Evolutionary conservation across 1,140 invertebrate species (phyloP).

Genomic region (Delia radicum): DNA sequence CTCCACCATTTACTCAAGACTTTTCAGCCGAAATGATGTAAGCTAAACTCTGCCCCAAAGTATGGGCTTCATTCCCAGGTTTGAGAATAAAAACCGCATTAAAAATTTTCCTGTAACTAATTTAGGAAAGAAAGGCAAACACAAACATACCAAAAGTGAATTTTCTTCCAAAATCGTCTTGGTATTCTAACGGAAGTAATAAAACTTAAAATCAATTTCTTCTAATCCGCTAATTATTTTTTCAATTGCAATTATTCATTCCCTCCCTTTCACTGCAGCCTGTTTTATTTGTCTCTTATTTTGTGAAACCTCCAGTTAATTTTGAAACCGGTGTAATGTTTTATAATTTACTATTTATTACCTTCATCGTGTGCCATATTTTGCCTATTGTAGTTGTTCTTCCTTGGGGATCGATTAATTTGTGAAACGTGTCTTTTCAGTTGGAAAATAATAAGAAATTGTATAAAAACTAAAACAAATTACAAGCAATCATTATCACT

Average conservation of each 20-base stretch:
- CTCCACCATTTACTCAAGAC: too few relatives aligned
- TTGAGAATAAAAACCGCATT: too few relatives aligned
- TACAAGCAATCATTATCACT: conserved; percentile 21
- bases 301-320: too few relatives aligned
- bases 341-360: too few relatives aligned
- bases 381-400: background rate
- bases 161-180: background rate
- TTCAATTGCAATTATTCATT: background rate
- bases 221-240: background rate
- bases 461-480: background rate
- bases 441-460: background rate
- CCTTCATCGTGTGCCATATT: too few relatives aligned
- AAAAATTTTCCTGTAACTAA: too few relatives aligned
- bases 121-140: background rate
- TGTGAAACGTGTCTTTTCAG: background rate
- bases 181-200: background rate
- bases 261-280: background rate
- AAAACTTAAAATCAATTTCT: background rate
- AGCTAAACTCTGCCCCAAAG: too few relatives aligned
- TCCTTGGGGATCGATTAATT: conserved; percentile 20
- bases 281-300: too few relatives aligned
- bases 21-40: too few relatives aligned
- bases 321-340: too few relatives aligned
- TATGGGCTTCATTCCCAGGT: too few relatives aligned
- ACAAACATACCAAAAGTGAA: background rate